Evolutionary conservation across 2,113 vertebrate genomes (phyloP).

Genomic region (Cygnus buccinator): DNA sequence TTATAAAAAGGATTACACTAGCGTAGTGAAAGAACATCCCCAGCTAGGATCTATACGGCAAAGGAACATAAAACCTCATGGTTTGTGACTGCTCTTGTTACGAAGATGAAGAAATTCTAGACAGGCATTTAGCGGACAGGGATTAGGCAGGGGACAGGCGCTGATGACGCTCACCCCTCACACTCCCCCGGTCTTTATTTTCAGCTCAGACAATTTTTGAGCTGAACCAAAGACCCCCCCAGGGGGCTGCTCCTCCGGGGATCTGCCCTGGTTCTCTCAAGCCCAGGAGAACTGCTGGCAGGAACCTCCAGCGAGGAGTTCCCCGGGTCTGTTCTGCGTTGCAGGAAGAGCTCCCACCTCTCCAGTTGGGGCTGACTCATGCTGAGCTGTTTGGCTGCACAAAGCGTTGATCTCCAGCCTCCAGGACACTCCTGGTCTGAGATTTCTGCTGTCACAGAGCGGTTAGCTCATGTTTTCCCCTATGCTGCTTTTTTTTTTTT

Average conservation of each 20-base stretch:
- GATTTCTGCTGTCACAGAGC: neutral
- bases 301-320: neutral
- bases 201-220: neutral
- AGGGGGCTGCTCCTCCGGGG: neutral
- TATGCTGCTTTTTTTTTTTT: neutral
- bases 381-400: neutral
- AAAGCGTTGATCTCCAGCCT: neutral
- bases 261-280: neutral
- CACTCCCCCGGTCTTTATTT: neutral
- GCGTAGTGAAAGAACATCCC: neutral
- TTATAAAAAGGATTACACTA: slow-evolving; percentile 27
- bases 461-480: neutral
- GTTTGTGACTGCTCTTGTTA: neutral
- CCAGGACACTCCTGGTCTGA: neutral
- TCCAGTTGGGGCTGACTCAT: neutral
- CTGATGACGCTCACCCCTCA: neutral
- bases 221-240: neutral
- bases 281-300: neutral
- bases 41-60: neutral
- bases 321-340: neutral
- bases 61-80: slow-evolving; percentile 13
- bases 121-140: neutral
- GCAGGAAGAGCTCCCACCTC: neutral
- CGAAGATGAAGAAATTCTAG: slow-evolving; percentile 17
- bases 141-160: neutral